Conservation (phyloP, 2,113 vertebrate species). For the Capreolus pygargus region DNA sequence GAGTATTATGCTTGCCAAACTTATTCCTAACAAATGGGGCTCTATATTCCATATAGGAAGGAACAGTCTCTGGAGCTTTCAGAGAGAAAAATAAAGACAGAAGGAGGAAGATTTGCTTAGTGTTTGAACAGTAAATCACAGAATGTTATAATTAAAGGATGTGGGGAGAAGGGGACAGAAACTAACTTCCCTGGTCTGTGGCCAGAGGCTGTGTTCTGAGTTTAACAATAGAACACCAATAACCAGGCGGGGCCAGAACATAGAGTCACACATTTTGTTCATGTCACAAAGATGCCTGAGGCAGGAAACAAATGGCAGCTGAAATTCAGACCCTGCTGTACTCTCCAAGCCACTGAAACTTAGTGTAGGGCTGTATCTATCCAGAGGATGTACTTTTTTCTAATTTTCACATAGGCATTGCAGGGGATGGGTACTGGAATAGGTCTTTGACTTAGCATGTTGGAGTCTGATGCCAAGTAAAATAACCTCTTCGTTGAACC, state of each 20-base stretch:
- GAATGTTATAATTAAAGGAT: neutral
- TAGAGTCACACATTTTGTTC: neutral
- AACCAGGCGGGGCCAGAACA: neutral
- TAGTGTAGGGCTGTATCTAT: neutral
- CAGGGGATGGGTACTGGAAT: neutral
- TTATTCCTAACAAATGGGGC: neutral
- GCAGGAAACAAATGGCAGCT: neutral
- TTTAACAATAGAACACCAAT: neutral
- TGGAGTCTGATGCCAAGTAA: neutral
- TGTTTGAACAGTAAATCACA: slow-evolving; percentile 29
- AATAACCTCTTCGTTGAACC: neutral
- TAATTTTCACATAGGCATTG: neutral
- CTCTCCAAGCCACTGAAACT: neutral
- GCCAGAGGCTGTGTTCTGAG: neutral
- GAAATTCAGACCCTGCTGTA: neutral
- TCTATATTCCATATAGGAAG: neutral
- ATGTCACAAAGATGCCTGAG: neutral
- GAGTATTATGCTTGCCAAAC: neutral
- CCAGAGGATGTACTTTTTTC: neutral
- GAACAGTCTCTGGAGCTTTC: neutral
- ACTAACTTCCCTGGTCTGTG: neutral
- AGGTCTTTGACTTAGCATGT: neutral
- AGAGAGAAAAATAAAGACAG: neutral
- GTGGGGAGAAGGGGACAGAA: neutral
- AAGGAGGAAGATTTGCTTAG: neutral